These are phyloP conservation scores for Maccullochella peelii DNA, from an alignment of 2,113 vertebrate species.

Conservation along the genomic window DNA sequence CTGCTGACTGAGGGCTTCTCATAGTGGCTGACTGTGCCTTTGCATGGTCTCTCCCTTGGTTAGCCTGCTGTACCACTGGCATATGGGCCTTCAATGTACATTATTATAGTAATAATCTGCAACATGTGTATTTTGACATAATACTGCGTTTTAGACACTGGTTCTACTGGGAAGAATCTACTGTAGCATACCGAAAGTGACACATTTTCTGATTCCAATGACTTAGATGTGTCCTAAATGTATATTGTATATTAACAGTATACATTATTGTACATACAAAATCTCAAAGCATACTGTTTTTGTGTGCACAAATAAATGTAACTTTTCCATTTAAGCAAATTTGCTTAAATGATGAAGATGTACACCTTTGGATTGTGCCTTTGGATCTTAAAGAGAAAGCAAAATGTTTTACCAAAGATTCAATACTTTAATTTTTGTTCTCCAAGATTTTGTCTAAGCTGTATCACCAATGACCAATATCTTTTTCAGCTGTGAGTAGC, in stretches of 20 bases:
- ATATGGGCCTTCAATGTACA: neutral
- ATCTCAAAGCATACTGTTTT: no score
- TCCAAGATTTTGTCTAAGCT: neutral
- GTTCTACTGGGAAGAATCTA: neutral
- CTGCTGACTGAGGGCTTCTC: slow-evolving; percentile 46
- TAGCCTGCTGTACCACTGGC: slow-evolving; percentile 2
- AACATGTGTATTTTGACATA: neutral
- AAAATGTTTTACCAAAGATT: neutral
- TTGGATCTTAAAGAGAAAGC: neutral
- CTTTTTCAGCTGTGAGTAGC: no score
- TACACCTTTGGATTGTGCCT: neutral
- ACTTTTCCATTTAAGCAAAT: no score
- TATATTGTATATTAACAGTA: neutral
- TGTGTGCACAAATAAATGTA: no score
- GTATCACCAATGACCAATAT: neutral
- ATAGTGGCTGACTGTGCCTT: slow-evolving; percentile 30
- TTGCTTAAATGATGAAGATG: neutral
- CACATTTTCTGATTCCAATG: neutral
- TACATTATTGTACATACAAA: no score
- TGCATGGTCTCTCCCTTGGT: slow-evolving; percentile 33
- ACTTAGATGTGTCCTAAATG: neutral
- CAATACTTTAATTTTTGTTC: neutral
- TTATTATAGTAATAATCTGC: neutral
- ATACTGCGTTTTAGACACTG: neutral
- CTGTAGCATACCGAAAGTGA: neutral